These are phyloP conservation scores for Microcebus ravelobensis DNA, from an alignment of 2,113 vertebrate species.

Conservation along the genomic window DNA sequence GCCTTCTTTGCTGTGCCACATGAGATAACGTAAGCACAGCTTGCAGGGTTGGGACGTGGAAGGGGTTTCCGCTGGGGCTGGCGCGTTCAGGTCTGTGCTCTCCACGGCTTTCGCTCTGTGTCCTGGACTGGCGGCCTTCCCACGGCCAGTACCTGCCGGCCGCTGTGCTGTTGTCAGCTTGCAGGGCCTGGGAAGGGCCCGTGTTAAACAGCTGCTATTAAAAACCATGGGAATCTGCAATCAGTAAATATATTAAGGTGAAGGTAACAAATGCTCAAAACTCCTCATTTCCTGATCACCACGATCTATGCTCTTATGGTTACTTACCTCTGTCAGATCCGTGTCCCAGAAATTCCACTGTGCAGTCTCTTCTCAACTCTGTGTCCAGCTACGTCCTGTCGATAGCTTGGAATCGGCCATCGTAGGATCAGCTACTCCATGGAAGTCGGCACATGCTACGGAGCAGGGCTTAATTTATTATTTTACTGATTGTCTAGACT, in stretches of 20 bases:
- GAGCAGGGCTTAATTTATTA: accelerated
- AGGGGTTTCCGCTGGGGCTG: too few relatives aligned
- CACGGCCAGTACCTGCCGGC: background rate
- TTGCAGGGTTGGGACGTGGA: background rate
- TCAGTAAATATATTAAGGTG: background rate
- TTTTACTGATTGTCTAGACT: background rate
- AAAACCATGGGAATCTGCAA: accelerated
- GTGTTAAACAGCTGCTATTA: background rate
- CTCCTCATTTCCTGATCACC: background rate
- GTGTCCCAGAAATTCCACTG: background rate
- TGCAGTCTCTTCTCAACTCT: accelerated
- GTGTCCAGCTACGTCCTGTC: accelerated
- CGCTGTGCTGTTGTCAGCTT: accelerated
- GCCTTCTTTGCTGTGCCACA: accelerated
- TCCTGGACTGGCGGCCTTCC: accelerated
- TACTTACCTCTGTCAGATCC: accelerated
- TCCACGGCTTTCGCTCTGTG: accelerated
- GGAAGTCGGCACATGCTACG: background rate
- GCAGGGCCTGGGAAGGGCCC: accelerated
- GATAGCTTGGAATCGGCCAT: accelerated
- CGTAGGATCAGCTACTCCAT: accelerated
- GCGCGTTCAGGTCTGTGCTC: background rate
- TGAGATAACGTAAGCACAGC: accelerated
- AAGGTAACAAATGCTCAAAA: background rate
- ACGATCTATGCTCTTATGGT: accelerated